Evolutionary conservation across 2,888 invertebrate species (phyloP), one percentile per base, ranked within the genome.

Genomic region (Arrhopalites spinosus): DNA sequence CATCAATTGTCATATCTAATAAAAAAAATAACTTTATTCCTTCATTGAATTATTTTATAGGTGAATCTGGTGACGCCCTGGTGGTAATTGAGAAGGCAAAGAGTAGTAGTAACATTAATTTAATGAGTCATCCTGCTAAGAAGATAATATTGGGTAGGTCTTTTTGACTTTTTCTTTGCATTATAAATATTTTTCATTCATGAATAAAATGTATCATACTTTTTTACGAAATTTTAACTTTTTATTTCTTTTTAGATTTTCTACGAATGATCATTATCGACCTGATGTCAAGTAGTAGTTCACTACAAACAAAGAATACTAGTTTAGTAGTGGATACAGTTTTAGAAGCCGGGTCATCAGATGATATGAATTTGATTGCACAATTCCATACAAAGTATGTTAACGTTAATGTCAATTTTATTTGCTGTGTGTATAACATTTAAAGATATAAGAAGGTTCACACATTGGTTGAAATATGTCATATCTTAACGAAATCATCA

Each of bases 241-340:
- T n/a, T n/a, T n/a, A n/a, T n/a, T n/a, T n/a, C n/a, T n/a, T n/a
- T n/a, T n/a, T n/a, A n/a, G 98, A 98, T 86, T 96, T 99, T 85
- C 87, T 99, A 70, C 89, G 95, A 73, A 95, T 95, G 15, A 93
- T 98, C 76, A 92, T 98, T 1, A 91, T 98, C 0, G 98, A 99
- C 86, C 97, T 97, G 0, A 87, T 98, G 68, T 91, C 91, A 1
- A 93, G 93, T 27, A 77, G 76, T n/a, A 76, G 73, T 43, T 81
- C 82, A 77, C 68, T 84, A 3, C 80, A 83, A 15, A 36, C n/a
- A n/a, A 84, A 86, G 43, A 78, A 76, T 67, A 81, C 78, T 69
- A 73, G 79, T 36, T 69, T 70, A 27, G 91, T 94, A 15, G 93
- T 98, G 78, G 98, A 98, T 87, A 88, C 96, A 59, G 92, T 97